phyloP scores from a whole-genome alignment of 2,888 invertebrate species.

The Mesorhabditis sp. region DNA sequence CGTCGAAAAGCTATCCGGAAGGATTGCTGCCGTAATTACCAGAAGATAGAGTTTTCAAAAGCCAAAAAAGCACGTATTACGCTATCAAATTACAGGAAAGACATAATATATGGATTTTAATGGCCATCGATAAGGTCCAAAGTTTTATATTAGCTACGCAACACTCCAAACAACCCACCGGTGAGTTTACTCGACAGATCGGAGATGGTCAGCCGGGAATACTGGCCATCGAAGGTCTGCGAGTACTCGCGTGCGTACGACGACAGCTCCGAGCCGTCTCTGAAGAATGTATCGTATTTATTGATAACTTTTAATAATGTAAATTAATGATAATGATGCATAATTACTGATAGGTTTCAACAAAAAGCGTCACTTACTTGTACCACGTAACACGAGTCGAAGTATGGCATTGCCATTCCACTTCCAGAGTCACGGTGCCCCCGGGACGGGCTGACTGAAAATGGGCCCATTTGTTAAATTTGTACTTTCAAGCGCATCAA shows the following conservation, averaged over 20 bases:
- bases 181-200: conserved; percentile 42
- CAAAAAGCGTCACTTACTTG: conserved; percentile 33
- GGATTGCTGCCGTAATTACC: too few relatives aligned
- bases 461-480: neutral
- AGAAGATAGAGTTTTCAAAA: too few relatives aligned
- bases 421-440: conserved; percentile 46
- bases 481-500: neutral
- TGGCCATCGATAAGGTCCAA: neutral
- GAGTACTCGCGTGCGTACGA: conserved; percentile 35
- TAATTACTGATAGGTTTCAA: neutral
- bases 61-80: neutral
- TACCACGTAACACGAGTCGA: conserved; percentile 55
- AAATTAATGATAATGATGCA: neutral
- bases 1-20: too few relatives aligned
- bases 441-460: conserved; percentile 45
- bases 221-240: conserved; percentile 48
- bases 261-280: conserved; percentile 43
- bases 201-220: conserved; percentile 45
- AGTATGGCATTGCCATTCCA: conserved; percentile 52
- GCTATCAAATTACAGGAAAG: neutral
- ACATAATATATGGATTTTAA: too few relatives aligned
- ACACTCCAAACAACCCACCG: conserved; percentile 21
- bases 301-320: neutral
- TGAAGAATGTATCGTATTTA: conserved; percentile 18
- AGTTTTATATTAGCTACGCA: neutral